phyloP scores from a whole-genome alignment of 2,113 vertebrate species.

The Calidris pugnax region DNA sequence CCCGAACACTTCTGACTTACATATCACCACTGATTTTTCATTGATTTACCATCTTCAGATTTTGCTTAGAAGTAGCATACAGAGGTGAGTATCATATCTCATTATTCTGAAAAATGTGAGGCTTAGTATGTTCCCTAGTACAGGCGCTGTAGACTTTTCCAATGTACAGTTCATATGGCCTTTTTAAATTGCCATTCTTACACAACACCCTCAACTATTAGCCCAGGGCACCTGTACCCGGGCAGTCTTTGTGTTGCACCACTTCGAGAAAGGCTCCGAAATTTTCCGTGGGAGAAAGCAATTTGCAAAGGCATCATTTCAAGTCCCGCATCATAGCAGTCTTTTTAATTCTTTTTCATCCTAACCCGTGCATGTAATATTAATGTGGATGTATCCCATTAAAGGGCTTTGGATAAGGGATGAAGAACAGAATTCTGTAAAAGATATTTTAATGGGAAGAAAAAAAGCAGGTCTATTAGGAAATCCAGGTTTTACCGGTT shows the following conservation, averaged over 20 bases:
- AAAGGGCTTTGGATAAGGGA: constrained; percentile 1
- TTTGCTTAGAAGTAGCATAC: neutral
- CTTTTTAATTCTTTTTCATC: neutral
- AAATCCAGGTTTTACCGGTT: constrained; percentile 68
- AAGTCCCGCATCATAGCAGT: neutral
- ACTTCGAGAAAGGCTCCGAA: neutral
- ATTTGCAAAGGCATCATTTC: constrained; percentile 16
- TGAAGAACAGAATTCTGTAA: neutral
- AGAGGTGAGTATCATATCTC: neutral
- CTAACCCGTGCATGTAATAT: neutral
- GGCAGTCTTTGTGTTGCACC: neutral
- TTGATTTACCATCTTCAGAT: neutral
- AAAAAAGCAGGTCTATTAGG: constrained; percentile 17
- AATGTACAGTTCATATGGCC: neutral
- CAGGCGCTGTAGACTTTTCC: neutral
- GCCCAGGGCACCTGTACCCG: neutral
- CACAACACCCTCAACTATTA: neutral
- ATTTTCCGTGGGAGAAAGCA: constrained; percentile 1
- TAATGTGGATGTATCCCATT: neutral
- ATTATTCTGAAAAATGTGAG: neutral
- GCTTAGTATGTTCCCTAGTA: neutral
- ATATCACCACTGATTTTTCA: neutral
- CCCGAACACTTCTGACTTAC: neutral
- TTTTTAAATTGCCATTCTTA: neutral
- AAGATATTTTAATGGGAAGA: neutral